Base-by-base conservation (phyloP, 2,888 invertebrate species). In the Cosmia pyralina region DNA sequence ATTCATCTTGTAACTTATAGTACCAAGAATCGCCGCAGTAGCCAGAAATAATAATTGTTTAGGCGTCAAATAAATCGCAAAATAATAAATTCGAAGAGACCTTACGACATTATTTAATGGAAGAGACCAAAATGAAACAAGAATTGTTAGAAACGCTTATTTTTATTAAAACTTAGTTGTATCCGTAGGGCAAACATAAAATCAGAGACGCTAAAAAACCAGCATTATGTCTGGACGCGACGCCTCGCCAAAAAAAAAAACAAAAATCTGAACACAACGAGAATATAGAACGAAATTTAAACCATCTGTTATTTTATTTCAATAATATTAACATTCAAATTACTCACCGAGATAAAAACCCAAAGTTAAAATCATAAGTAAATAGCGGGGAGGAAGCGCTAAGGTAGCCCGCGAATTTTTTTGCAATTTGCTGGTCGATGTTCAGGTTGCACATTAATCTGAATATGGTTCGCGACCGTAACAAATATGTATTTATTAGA, bases 141-240 rank as follows among this genome's bases (percentile, higher is more conserved):
- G 1, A 15, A 46, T 38, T 78, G 22, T 81, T 68, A 81, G 55
- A 74, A 81, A 81, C 17, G 22, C 50, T 64, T 62, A 53, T 53
- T 71, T 84, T 85, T 76, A 83, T 78, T 85, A 19, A 77, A 84
- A 75, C 62, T 67, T 50, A 72, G 19, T 64, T 67, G 19, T 55
- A n/a, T 72, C 59, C 52, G 4, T 67, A 67, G 15, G 28, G 11
- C 19, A 52, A 77, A 77, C 72, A 72, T 68, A 71, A 63, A 77
- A 69, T 55, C 28, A 60, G 62, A 78, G 76, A 83, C 52, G 59
- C 65, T 55, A 75, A 66, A 55, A 60, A 78, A 22, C 78, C 79
- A 83, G 81, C 60, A 83, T 75, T 78, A 58, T 57, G 58, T 60
- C 60, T 53, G 28, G 52, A 52, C 15, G 22, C 34, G 57, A 48